A percentile compares a stretch with the other conserved stretches of the same genome.
These are phyloP conservation scores for Pelodiscus sinensis DNA, from an alignment of 2,113 vertebrate genomes.

Conservation along the genomic window DNA sequence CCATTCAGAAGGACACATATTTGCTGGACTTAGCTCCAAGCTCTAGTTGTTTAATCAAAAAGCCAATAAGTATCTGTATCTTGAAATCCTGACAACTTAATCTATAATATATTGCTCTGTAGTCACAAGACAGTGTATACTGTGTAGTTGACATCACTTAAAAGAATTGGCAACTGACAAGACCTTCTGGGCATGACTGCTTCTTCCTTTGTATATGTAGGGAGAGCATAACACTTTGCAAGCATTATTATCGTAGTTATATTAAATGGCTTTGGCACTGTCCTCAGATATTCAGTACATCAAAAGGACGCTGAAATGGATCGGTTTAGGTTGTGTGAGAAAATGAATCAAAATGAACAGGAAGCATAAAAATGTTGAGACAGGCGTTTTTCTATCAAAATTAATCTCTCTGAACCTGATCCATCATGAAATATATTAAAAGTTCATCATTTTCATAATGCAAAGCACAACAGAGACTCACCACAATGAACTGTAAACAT, in stretches of 20 bases:
- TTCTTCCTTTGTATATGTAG: neutral
- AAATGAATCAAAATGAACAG: neutral
- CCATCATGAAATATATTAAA: too few species aligned
- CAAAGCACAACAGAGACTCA: too few species aligned
- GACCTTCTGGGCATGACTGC: neutral
- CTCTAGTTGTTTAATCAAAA: neutral
- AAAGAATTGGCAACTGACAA: neutral
- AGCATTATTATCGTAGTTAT: neutral
- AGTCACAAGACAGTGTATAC: neutral
- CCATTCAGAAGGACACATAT: neutral
- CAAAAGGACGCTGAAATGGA: neutral
- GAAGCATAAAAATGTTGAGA: too few species aligned
- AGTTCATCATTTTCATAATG: too few species aligned
- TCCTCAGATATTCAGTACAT: neutral
- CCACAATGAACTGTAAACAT: too few species aligned
- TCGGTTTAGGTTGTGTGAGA: neutral
- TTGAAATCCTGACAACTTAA: neutral
- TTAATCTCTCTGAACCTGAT: too few species aligned
- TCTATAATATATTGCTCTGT: neutral
- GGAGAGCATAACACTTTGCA: neutral
- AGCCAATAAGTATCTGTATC: neutral
- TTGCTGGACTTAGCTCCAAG: neutral
- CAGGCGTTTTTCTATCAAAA: too few species aligned
- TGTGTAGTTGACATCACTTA: neutral
- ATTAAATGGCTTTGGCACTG: neutral